Evolutionary conservation across 2,888 invertebrate genomes (phyloP).

Genomic region (Steinernema scapterisci): DNA sequence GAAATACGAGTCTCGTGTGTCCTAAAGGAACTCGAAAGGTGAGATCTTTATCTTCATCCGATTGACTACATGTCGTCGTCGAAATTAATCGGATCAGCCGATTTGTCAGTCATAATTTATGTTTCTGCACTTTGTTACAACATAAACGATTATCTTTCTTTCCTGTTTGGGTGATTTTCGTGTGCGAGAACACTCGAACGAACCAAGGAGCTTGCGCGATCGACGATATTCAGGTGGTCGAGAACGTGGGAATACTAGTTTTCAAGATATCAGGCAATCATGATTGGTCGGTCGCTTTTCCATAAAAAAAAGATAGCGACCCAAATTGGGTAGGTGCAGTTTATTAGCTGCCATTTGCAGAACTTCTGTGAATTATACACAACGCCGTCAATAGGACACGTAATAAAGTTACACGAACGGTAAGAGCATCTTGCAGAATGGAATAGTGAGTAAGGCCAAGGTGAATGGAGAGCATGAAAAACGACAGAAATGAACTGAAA

Average conservation of each 20-base stretch:
- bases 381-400: slow-evolving; percentile 10
- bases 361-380: not conserved
- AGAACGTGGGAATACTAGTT: too few relatives aligned
- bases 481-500: not conserved
- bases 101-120: slow-evolving; percentile 17
- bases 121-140: not conserved
- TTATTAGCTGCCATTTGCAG: not conserved
- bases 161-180: slow-evolving; percentile 62
- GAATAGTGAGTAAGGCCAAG: slow-evolving; percentile 10
- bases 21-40: slow-evolving; percentile 65
- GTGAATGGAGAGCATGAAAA: not conserved
- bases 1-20: slow-evolving; percentile 64
- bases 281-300: too few relatives aligned
- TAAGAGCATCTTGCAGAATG: not conserved
- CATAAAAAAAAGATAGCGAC: too few relatives aligned
- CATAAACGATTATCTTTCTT: not conserved
- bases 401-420: slow-evolving; percentile 5
- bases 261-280: too few relatives aligned
- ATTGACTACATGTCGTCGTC: slow-evolving; percentile 7
- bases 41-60: not conserved
- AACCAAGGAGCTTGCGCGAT: slow-evolving; percentile 67
- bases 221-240: slow-evolving; percentile 64
- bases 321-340: too few relatives aligned
- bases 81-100: slow-evolving; percentile 23
- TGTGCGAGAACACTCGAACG: slow-evolving; percentile 67